Evolutionary conservation across 1,140 invertebrate species (phyloP).

Genomic region (Caenorhabditis inopinata): DNA sequence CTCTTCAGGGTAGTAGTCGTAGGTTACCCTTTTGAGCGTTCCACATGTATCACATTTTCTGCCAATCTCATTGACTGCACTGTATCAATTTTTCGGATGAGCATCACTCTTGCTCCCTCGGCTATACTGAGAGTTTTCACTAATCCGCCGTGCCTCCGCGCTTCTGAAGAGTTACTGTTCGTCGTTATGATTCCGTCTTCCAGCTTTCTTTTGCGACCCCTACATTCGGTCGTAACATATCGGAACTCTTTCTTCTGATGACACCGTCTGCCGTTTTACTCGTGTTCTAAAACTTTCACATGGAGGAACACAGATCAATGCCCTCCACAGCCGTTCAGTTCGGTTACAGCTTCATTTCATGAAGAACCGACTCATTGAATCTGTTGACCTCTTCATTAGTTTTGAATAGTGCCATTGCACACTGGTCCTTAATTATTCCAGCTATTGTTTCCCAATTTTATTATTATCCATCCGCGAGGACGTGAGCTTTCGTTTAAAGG

Average conservation of each 20-base stretch:
- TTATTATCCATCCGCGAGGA: no score
- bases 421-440: neutral
- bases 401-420: neutral
- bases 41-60: no score
- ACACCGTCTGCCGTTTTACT: no score
- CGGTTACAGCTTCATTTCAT: neutral
- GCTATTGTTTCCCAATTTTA: no score
- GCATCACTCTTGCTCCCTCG: neutral
- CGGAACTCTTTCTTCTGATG: neutral
- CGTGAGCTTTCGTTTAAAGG: no score
- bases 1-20: no score
- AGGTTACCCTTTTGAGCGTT: no score
- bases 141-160: neutral
- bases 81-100: neutral
- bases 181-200: neutral
- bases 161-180: neutral
- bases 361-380: neutral
- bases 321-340: neutral
- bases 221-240: neutral
- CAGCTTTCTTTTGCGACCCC: neutral
- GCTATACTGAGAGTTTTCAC: neutral
- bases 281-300: no score
- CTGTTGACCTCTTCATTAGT: neutral
- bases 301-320: no score
- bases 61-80: no score